Evolutionary conservation across 2,113 vertebrate genomes (phyloP), one percentile per base, ranked within the genome.

Genomic region (Prionailurus viverrinus): DNA sequence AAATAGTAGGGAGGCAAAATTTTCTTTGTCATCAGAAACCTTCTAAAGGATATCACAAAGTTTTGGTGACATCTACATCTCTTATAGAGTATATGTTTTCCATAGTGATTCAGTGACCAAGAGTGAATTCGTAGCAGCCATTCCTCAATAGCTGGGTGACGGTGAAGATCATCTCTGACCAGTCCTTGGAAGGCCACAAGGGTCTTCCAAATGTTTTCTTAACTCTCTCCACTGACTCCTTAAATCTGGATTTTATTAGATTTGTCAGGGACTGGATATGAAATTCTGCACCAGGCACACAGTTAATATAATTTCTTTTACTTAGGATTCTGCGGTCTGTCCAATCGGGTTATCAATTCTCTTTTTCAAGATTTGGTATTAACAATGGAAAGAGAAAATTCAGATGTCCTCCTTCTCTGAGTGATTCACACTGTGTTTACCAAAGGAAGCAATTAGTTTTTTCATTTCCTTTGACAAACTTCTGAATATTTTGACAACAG

Each of bases 401-500:
- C 58, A 63, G 21, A 27, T 83, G 36, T 71, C 14, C 23, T 23
- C n/a, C 55, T 48, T 78, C 41, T 55, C 80, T 85, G 39, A 89
- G 31, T 85, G 21, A 85, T 31, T 92, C 71, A 85, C 36, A 27
- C 19, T 1, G 4, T 61, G 66, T 83, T 55, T 58, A 87, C n/a
- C 69, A 78, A 94, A 63, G 21, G 81, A 85, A 93, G 33, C 74
- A 94, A 68, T 13, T 45, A 23, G 6, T 45, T 80, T 92, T 61
- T 79, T 71, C 5, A 39, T 82, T 96, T 96, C 19, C 18, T 68
- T 92, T 73, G 58, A 58, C 36, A 87, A 36, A 3, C 9, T 73
- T 87, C 73, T 90, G 41, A 96, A 55, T 94, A 91, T 94, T 97
- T 83, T 93, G 51, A 93, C 45, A 87, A 73, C n/a, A 78, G 21